Base-by-base conservation (phyloP, 1,140 invertebrate species). In the Nilaparvata lugens region DNA sequence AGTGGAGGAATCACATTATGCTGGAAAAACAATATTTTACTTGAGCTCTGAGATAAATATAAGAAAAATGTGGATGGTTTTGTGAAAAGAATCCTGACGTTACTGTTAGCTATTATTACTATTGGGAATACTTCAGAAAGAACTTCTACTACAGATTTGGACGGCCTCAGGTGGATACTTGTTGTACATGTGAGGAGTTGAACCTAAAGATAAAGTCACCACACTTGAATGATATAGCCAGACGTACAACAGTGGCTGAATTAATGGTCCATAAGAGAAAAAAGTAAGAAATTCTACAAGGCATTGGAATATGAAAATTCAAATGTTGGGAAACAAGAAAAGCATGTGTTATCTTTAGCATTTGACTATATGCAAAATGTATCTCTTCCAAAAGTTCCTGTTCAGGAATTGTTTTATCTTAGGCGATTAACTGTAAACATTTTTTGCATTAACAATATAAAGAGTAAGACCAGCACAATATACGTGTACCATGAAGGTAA, bases 291-390 rank as follows among this genome's bases (percentile, higher is more conserved):
- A 57, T 70, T 69, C 65, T 70, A 66, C 59, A 69, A 45, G 54
- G 65, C 61, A 62, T 64, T 65, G 58, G 65, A 64, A 58, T 62
- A 60, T 56, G 62, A 62, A 56, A 57, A 52, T 28, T n/a, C 9
- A 35, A 35, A 56, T 21, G 28, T 2, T 4, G 38, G 62, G 51
- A 60, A 63, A 63, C 54, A 65, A 58, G 56, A n/a, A 65, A 63
- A 18, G 54, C 62, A 64, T 45, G 60, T 55, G 54, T 24, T 61
- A 54, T 48, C 55, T 56, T 31, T 65, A 35, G 64, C 62, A 42
- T 56, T 73, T 62, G 72, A 73, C 66, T 73, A 66, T 54, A 71
- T 72, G 69, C 67, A 70, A 62, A 73, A 72, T 65, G 48, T 73
- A 42, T 64, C 65, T 24, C 42, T 67, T 24, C 64, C 66, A 19